A percentile compares a stretch with the other conserved stretches of the same genome.
Evolutionary conservation across 2,797 vertebrate genomes (phyloP).

Genomic region (Ctenopoma multispine): DNA sequence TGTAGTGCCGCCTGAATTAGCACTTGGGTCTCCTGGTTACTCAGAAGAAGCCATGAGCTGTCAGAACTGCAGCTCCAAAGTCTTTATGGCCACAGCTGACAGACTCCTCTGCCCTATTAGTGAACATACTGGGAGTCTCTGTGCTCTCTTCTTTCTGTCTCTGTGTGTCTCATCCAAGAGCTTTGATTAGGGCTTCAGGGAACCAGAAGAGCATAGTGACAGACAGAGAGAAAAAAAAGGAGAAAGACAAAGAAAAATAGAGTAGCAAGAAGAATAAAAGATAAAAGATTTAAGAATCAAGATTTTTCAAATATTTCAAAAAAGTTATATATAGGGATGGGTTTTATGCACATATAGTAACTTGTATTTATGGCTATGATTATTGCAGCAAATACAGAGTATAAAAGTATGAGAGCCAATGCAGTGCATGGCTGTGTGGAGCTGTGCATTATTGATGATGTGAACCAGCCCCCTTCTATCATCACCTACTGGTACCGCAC

Average conservation of each 20-base stretch:
- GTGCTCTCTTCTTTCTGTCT: constrained; percentile 55
- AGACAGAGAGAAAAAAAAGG: constrained; percentile 24
- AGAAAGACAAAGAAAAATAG: constrained; percentile 8
- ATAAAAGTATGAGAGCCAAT: constrained; percentile 1
- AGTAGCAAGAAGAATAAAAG: neutral
- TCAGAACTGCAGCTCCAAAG: constrained; percentile 61
- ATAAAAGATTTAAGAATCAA: constrained; percentile 8
- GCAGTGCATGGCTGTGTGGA: neutral
- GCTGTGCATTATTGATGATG: constrained; percentile 16
- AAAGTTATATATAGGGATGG: neutral
- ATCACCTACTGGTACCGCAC: neutral
- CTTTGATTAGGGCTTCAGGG: constrained; percentile 81
- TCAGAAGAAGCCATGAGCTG: constrained; percentile 59
- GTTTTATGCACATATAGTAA: neutral
- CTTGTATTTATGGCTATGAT: neutral
- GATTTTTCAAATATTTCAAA: constrained; percentile 17
- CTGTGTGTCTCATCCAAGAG: constrained; percentile 57
- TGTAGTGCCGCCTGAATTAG: constrained; percentile 45
- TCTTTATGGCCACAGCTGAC: constrained; percentile 73
- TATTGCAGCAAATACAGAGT: neutral
- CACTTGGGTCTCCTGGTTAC: constrained; percentile 55
- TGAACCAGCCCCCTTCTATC: neutral
- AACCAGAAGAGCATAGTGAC: constrained; percentile 59
- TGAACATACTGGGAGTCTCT: constrained; percentile 62
- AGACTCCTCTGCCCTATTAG: constrained; percentile 78